Evolutionary conservation across 1,140 invertebrate species (phyloP), one percentile per base, ranked within the genome.

Genomic region (Achroia grisella): DNA sequence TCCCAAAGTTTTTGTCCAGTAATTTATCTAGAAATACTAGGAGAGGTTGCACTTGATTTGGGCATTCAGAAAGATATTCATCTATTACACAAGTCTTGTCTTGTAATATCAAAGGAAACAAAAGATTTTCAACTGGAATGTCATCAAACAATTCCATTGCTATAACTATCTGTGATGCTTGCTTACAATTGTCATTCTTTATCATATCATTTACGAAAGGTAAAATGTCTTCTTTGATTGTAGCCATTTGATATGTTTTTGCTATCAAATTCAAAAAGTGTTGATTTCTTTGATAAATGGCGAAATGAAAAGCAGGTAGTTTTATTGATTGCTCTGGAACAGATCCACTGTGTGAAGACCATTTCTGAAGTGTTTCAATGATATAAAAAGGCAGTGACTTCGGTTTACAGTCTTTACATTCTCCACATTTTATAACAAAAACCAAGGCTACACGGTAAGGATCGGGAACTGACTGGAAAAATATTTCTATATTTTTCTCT

Each of bases 21-120:
- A 91, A 62, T 36, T 84, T 82, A 62, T 95, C 93, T 43, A 94
- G 78, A 66, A 89, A 92, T 32, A 71, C 64, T 6, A 94, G 72
- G 1, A 93, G 70, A 30, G 81, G 75, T 31, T 64, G 69, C 51
- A 93, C 92, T 59, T 91, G 88, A 10, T 86, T 59, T n/a, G 86
- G 86, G 52, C 88, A 89, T 31, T 86, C 82, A 30, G 62, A 60
- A 40, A 94, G 68, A 81, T 92, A 93, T 44, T 91, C 89, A 72
- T 94, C 91, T 32, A 90, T 88, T 15, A 92, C 60, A 55, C 87
- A 88, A 14, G 89, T 58, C 68, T 92, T 93, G 62, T 93, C 92
- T 87, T 93, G 92, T 9, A 94, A 75, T 57, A 94, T 83, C 11
- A 95, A 72, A 10, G 93, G 93, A 52, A 94, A 77, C 3, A 94